Evolutionary conservation across 2,797 vertebrate genomes (phyloP).

Genomic region (Micromesistius poutassou): DNA sequence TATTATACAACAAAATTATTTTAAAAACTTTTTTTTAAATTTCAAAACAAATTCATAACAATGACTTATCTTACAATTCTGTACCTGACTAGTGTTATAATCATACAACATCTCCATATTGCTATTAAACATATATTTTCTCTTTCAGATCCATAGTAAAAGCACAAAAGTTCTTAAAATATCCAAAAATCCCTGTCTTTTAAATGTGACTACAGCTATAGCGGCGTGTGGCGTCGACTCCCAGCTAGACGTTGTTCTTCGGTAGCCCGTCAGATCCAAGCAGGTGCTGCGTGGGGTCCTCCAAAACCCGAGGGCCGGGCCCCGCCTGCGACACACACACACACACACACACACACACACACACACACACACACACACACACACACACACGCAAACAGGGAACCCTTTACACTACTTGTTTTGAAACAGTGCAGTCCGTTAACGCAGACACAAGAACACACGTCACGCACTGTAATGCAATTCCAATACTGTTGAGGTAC

Average conservation of each 20-base stretch:
- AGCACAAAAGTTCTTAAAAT: neutral
- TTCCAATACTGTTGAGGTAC: neutral
- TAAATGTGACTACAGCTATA: neutral
- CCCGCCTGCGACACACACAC: slow-evolving; percentile 74
- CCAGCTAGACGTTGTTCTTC: slow-evolving; percentile 46
- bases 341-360: slow-evolving; percentile 15
- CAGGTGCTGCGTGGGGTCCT: slow-evolving; percentile 76
- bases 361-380: slow-evolving; percentile 23
- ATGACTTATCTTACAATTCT: neutral
- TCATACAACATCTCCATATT: neutral
- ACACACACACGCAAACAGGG: too few species aligned
- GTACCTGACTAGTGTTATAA: neutral
- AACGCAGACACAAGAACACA: neutral
- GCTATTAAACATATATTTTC: neutral
- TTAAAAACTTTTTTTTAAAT: neutral
- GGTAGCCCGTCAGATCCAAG: slow-evolving; percentile 82
- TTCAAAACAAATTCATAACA: neutral
- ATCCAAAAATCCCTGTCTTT: slow-evolving; percentile 1
- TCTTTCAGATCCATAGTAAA: neutral
- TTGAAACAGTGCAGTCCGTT: neutral
- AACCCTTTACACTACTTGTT: neutral
- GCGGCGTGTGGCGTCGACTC: neutral
- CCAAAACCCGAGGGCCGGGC: slow-evolving; percentile 81
- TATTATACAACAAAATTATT: neutral
- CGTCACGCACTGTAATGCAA: neutral